Evolutionary conservation across 2,797 vertebrate genomes (phyloP).

Genomic region (Lepus oiostolus): DNA sequence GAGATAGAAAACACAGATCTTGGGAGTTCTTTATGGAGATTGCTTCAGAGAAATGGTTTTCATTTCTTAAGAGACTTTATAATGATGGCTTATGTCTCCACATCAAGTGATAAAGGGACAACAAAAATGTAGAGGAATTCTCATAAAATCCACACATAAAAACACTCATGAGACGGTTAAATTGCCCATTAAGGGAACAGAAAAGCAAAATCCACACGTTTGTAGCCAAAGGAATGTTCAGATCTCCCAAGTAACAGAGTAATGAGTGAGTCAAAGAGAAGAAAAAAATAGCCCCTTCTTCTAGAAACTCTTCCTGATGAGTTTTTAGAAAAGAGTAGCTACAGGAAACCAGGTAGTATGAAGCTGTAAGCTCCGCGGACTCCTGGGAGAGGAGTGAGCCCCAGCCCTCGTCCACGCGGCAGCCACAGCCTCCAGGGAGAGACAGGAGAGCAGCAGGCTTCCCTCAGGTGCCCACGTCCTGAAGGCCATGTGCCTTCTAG

Average conservation of each 20-base stretch:
- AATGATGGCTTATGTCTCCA: conserved; percentile 60
- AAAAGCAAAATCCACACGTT: conserved; percentile 31
- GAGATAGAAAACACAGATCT: conserved; percentile 18
- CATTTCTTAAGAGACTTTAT: conserved; percentile 76
- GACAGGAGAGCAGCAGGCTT: background rate
- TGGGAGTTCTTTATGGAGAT: conserved; percentile 49
- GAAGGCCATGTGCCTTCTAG: background rate
- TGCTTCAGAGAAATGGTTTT: conserved; percentile 66
- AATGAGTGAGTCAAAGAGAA: background rate
- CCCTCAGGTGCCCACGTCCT: background rate
- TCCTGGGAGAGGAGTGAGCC: background rate
- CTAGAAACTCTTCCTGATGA: conserved; percentile 6
- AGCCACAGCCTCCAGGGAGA: background rate
- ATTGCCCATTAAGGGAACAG: conserved; percentile 63
- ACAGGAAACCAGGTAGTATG: background rate
- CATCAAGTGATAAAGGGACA: conserved; percentile 66
- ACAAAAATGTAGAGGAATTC: conserved; percentile 63
- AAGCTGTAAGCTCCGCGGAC: background rate
- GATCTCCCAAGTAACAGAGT: conserved; percentile 61
- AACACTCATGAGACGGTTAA: conserved; percentile 71
- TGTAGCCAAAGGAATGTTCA: conserved; percentile 59
- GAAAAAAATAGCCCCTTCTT: background rate
- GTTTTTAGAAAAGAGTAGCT: background rate
- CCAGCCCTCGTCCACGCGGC: fast-evolving
- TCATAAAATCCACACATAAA: conserved; percentile 67